phyloP scores from a whole-genome alignment of 2,888 invertebrate species.

The Elegia similella region DNA sequence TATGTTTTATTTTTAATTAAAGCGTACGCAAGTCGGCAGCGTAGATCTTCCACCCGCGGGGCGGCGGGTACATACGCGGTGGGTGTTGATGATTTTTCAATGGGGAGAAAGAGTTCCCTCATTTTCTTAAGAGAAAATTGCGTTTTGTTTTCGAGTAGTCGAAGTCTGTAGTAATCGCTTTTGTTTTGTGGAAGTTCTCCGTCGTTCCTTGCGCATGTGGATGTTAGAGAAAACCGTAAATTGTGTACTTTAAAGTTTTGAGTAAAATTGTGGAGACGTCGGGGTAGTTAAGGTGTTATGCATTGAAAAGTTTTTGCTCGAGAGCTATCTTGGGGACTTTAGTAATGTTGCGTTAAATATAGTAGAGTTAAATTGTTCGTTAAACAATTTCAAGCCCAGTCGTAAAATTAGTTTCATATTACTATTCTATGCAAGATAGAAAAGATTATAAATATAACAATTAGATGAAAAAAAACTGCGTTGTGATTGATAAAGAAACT shows the following conservation, averaged over 20 bases:
- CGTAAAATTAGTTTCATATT: slow-evolving; percentile 9
- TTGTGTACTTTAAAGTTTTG: slow-evolving; percentile 74
- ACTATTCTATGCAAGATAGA: background rate
- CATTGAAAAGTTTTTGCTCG: slow-evolving; percentile 40
- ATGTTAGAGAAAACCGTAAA: slow-evolving; percentile 58
- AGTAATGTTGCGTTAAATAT: slow-evolving; percentile 21
- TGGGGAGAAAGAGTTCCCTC: slow-evolving; percentile 82
- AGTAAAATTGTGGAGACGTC: slow-evolving; percentile 59
- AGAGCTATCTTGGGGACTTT: slow-evolving; percentile 23
- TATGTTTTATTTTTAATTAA: slow-evolving; percentile 83
- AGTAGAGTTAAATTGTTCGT: slow-evolving; percentile 11
- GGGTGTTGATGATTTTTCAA: slow-evolving; percentile 82
- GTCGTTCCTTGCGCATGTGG: slow-evolving; percentile 67
- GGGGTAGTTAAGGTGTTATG: slow-evolving; percentile 59
- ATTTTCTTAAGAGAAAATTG: slow-evolving; percentile 83
- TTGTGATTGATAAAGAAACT: background rate
- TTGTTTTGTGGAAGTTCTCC: slow-evolving; percentile 74
- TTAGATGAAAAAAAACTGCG: slow-evolving; percentile 30
- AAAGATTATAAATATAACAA: no score
- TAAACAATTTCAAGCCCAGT: slow-evolving; percentile 11
- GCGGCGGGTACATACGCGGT: slow-evolving; percentile 70
- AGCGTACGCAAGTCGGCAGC: slow-evolving; percentile 81
- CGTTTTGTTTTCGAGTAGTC: slow-evolving; percentile 82
- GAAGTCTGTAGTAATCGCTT: slow-evolving; percentile 81
- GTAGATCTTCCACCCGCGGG: slow-evolving; percentile 71